Evolutionary conservation across 2,113 vertebrate genomes (phyloP), one percentile per base, ranked within the genome.

Genomic region (Colaptes auratus): DNA sequence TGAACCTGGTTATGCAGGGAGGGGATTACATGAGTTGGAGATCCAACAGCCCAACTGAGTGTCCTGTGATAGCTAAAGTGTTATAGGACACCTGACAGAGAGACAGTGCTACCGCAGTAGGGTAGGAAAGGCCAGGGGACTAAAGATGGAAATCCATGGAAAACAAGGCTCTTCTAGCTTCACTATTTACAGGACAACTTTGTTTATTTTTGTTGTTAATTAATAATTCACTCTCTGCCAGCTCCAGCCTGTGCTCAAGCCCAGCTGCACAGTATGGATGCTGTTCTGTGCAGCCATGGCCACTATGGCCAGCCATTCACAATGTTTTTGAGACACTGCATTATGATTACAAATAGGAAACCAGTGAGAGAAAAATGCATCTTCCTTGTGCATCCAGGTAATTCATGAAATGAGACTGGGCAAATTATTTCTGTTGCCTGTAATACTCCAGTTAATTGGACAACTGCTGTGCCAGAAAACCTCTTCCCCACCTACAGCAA

Each of bases 391-490:
- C 35, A 42, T 77, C 75, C 1, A 7, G 63, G 93, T 90, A 94
- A 96, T 94, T 89, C 73, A 72, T 91, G 82, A 75, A 94, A 92
- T 12, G 23, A 83, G 93, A 76, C 52, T 30, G 71, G 60, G 72
- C 67, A 90, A 90, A 56, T 80, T 67, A 65, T 82, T 77, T 82
- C 83, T 96, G 86, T 60, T 93, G 93, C 91, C 85, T 92, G 81
- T 70, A 84, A 93, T 77, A 81, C 86, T 93, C 89, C 84, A 92
- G 83, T 89, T 97, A 97, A 97, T 96, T 97, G 95, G 93, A 96
- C 93, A 95, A 96, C 96, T 52, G 96, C 97, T 97, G 95, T 95
- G 96, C 90, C 79, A 93, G 90, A 72, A 93, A 96, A 88, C 75
- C 89, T 89, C 76, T 60, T 82, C 89, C 90, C 84, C 90, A 93